These are phyloP conservation scores for Plectropomus leopardus DNA, from an alignment of 2,113 vertebrate genomes.

Conservation along the genomic window DNA sequence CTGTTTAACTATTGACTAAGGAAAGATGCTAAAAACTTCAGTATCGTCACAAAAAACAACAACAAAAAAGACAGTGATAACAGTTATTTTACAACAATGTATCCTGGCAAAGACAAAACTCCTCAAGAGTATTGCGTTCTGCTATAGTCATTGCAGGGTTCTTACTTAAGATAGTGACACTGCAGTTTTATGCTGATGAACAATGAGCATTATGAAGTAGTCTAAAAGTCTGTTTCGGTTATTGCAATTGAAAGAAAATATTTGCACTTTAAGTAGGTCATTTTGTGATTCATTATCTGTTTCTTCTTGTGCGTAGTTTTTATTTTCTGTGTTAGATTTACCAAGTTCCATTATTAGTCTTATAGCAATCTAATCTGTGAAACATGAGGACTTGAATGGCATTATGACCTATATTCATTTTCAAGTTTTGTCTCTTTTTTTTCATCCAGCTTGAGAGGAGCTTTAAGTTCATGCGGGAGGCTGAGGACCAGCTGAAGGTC, in stretches of 20 bases:
- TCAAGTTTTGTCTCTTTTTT: background rate
- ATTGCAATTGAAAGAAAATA: background rate
- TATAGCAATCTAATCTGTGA: background rate
- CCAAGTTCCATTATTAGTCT: background rate
- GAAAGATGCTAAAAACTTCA: background rate
- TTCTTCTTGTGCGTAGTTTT: background rate
- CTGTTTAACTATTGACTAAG: background rate
- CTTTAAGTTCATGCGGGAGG: constrained; percentile 95
- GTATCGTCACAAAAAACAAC: background rate
- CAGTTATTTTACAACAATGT: background rate
- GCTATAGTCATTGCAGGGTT: background rate
- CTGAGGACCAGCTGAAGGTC: constrained; percentile 97
- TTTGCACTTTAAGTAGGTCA: background rate
- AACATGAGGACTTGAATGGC: background rate
- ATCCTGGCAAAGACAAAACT: background rate
- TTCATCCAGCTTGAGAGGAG: constrained; percentile 90
- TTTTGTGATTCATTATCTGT: background rate
- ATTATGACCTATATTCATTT: background rate
- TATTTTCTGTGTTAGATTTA: background rate
- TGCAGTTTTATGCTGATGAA: background rate
- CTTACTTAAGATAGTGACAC: background rate
- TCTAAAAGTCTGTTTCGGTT: background rate
- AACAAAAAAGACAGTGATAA: background rate
- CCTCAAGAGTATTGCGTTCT: background rate
- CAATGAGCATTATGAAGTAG: background rate